Evolutionary conservation across 2,113 vertebrate species (phyloP).

Genomic region (Canis aureus): DNA sequence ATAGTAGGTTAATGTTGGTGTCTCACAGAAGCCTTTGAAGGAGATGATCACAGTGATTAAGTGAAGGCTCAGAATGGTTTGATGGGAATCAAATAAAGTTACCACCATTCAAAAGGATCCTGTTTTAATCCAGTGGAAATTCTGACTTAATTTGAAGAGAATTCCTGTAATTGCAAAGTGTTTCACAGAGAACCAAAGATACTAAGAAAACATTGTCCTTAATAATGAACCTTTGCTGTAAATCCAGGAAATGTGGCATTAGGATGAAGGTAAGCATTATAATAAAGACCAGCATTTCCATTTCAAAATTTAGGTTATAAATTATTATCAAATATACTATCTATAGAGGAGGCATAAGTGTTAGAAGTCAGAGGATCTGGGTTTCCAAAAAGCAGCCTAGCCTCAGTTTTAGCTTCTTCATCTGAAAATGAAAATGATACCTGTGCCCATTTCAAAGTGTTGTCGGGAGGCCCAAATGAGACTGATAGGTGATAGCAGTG

Average conservation of each 20-base stretch:
- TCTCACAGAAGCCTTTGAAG: background rate
- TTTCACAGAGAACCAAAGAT: background rate
- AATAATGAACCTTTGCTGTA: background rate
- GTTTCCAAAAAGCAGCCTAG: background rate
- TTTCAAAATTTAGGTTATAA: background rate
- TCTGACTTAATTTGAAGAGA: background rate
- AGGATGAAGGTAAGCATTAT: background rate
- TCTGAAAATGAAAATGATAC: background rate
- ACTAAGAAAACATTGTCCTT: background rate
- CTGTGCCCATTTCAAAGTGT: background rate
- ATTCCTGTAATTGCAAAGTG: background rate
- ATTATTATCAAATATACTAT: background rate
- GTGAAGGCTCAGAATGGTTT: background rate
- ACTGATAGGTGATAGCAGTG: background rate
- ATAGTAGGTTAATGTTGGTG: background rate
- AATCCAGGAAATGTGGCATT: background rate
- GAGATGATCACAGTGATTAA: background rate
- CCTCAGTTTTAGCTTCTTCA: background rate
- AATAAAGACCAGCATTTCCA: background rate
- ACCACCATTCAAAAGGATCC: background rate
- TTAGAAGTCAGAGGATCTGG: slow-evolving; percentile 2
- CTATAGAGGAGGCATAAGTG: background rate
- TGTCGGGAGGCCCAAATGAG: slow-evolving; percentile 2
- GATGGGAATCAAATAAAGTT: background rate
- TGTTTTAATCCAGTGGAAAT: background rate